Conservation (phyloP, 2,888 invertebrate genomes). For the Tyria jacobaeae region DNA sequence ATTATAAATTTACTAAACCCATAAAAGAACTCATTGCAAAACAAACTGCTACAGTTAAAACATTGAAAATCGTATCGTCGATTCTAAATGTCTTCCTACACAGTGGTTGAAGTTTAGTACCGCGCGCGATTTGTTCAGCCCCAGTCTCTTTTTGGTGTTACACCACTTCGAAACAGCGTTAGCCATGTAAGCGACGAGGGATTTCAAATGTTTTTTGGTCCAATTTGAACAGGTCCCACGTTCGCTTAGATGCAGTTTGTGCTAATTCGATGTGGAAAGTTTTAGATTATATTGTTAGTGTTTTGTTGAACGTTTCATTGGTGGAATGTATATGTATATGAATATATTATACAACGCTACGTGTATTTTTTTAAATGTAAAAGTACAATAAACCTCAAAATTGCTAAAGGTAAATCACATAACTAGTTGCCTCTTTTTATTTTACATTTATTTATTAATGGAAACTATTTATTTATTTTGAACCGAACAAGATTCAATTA, state of each 20-base stretch:
- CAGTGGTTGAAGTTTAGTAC: slow-evolving; percentile 24
- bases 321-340: too few species aligned
- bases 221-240: background rate
- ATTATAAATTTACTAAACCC: too few species aligned
- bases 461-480: too few species aligned
- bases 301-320: too few species aligned
- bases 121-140: slow-evolving; percentile 39
- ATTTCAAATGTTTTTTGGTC: slow-evolving; percentile 30
- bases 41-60: background rate
- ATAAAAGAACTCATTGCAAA: too few species aligned
- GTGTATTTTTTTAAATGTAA: too few species aligned
- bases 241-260: slow-evolving; percentile 11
- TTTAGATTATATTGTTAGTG: too few species aligned
- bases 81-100: slow-evolving; percentile 13
- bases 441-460: too few species aligned
- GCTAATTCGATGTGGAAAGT: slow-evolving; percentile 5
- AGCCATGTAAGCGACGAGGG: slow-evolving; percentile 23
- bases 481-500: too few species aligned
- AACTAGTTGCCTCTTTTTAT: too few species aligned
- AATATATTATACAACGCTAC: too few species aligned
- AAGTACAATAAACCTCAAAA: background rate
- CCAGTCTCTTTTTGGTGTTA: slow-evolving; percentile 26
- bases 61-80: slow-evolving; percentile 7
- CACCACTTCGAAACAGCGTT: slow-evolving; percentile 36
- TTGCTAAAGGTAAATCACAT: background rate